These are phyloP conservation scores for Zoanthus sociatus DNA, from an alignment of 92 coral and sea anemone species.

Conservation along the genomic window DNA sequence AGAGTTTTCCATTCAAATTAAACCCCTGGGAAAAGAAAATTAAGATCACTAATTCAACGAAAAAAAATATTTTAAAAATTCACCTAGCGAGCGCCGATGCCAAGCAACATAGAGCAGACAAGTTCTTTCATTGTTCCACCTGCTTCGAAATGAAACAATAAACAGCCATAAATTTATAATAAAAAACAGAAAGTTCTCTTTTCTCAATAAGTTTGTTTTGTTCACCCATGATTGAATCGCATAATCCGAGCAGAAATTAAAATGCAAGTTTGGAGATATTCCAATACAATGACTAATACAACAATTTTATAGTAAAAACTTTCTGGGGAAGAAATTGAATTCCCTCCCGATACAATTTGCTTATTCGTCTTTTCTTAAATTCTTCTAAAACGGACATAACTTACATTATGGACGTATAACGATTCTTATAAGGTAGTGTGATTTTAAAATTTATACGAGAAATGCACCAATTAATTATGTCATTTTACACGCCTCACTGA, in stretches of 20 bases:
- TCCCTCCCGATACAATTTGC: not conserved
- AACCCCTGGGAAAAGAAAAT: not conserved
- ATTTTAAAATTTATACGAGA: constrained; percentile 10
- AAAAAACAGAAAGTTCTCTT: not conserved
- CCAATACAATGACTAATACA: not conserved
- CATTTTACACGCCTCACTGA: constrained; percentile 36
- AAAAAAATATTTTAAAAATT: constrained; percentile 19
- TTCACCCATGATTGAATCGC: constrained; percentile 34
- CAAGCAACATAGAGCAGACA: constrained; percentile 22
- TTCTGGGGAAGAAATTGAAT: not conserved
- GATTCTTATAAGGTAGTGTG: not conserved
- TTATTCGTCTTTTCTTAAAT: not conserved
- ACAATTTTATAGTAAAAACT: not conserved
- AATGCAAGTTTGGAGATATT: constrained; percentile 48
- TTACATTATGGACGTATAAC: not conserved
- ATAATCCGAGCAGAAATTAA: not conserved
- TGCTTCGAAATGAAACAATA: constrained; percentile 9
- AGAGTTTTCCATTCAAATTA: not conserved
- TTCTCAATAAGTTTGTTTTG: not conserved
- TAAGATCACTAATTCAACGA: not conserved
- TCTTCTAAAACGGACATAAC: not conserved
- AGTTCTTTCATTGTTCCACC: constrained; percentile 12
- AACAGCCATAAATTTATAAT: constrained; percentile 28
- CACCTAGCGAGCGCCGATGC: constrained; percentile 7
- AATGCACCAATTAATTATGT: not conserved